Evolutionary conservation across 2,888 invertebrate species (phyloP).

Genomic region (Diachrysia chrysitis): DNA sequence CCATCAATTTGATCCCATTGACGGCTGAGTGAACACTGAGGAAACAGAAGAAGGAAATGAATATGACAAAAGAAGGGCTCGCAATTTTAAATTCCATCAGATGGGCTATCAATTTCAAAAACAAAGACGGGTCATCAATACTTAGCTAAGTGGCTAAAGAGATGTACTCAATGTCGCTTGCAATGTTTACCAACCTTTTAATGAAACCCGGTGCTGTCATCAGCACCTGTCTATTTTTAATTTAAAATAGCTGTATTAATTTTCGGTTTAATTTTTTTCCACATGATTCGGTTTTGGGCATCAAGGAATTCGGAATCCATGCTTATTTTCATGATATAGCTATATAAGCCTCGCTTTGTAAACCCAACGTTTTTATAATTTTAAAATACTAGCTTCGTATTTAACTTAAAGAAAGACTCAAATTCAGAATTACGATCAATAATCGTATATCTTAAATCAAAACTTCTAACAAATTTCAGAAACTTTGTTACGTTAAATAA

Average conservation of each 20-base stretch:
- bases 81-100: background rate
- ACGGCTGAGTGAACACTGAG: conserved; percentile 6
- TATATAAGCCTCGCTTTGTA: too few species aligned
- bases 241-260: background rate
- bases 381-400: too few species aligned
- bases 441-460: too few species aligned
- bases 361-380: too few species aligned
- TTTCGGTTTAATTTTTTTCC: too few species aligned
- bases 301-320: background rate
- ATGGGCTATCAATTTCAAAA: conserved; percentile 1
- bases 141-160: background rate
- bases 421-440: too few species aligned
- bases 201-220: background rate
- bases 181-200: conserved; percentile 2
- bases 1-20: background rate
- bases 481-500: too few species aligned
- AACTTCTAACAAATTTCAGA: background rate
- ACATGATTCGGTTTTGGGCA: too few species aligned
- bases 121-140: background rate
- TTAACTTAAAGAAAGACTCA: too few species aligned
- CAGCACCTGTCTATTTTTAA: background rate
- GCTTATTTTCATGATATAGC: too few species aligned
- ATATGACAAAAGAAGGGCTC: background rate
- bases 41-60: conserved; percentile 23
- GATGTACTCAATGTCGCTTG: background rate